Percentiles rank a stretch among this genome's conserved stretches.
Conservation (phyloP, 2,888 invertebrate genomes). For the Prenolepis imparis region DNA sequence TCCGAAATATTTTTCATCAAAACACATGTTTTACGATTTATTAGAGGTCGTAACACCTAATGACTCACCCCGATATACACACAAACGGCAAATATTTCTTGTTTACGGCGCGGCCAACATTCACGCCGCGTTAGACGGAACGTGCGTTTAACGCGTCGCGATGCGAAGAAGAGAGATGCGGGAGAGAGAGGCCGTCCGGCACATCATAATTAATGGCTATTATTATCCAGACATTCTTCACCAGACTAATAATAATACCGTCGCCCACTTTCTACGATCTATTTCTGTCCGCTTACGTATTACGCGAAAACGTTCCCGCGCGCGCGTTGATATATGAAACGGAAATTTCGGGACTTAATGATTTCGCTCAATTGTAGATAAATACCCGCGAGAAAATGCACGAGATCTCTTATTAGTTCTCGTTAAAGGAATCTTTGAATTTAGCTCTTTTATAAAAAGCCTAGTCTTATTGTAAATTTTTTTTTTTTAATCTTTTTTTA, state of each 20-base stretch:
- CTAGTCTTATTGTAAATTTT: background rate
- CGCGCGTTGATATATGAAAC: constrained; percentile 17
- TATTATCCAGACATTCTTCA: constrained; percentile 61
- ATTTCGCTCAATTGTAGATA: constrained; percentile 46
- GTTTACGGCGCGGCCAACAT: background rate
- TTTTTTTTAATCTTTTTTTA: background rate
- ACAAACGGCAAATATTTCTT: background rate
- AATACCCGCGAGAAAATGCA: constrained; percentile 1
- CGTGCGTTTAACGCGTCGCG: constrained; percentile 24
- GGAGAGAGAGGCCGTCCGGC: constrained; percentile 40
- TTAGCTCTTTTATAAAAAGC: background rate
- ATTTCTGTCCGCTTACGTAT: constrained; percentile 60
- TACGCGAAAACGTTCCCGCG: constrained; percentile 38
- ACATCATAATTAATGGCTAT: constrained; percentile 60
- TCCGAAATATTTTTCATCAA: background rate
- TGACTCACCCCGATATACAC: background rate
- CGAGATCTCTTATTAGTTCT: background rate
- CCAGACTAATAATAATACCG: constrained; percentile 58
- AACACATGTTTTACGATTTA: background rate
- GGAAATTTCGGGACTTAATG: constrained; percentile 31
- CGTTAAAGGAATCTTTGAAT: background rate
- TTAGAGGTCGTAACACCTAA: background rate
- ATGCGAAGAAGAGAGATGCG: constrained; percentile 5
- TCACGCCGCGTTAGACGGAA: background rate
- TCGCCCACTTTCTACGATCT: constrained; percentile 63